Base-by-base conservation (phyloP, 2,888 invertebrate species). In the Xylota segnis region DNA sequence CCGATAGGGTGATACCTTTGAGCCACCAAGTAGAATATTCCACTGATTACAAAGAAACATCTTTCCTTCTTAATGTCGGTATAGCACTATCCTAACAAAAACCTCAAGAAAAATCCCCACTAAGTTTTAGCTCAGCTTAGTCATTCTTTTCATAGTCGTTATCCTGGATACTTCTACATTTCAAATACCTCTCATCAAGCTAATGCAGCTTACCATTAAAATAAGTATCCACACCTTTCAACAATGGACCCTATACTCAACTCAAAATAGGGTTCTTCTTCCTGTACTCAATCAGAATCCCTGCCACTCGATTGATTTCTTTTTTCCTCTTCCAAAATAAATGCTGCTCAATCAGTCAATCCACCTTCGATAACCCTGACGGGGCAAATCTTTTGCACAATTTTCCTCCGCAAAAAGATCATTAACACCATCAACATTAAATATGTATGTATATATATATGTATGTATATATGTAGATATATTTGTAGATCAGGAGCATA, bases 281-380 rank as follows among this genome's bases (percentile, higher is more conserved):
- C n/a, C n/a, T n/a, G n/a, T 32, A 12, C 10, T 27, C 23, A 12
- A 10, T 4, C 16, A 32, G 16, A 32, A 5, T 34, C 18, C 10
- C 27, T 14, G 37, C 34, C 66, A 66, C 37, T 66, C 66, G 23
- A 63, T 63, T 29, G 54, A 74, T 61, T 52, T 32, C 7, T 52
- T 63, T 52, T 34, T 54, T 32, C 37, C 0, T 32, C 27, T 23
- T 2, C 61, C 43, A 43, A 52, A 37, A 61, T 14, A 14, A 61
- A 61, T 61, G 14, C 29, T 5, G 29, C n/a, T 18, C 47, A 43
- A 63, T 63, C 32, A 54, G 54, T 74, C 61, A 72, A 23, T 37
- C 16, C n/a, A 3, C 23, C 23, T 47, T 52, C 4, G 50, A 16
- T n/a, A 6, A 56, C 10, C 59, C 23, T 10, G 7, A 14, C 32